phyloP scores from a whole-genome alignment of 92 coral and sea anemone genomes.

The Siderastrea siderea region DNA sequence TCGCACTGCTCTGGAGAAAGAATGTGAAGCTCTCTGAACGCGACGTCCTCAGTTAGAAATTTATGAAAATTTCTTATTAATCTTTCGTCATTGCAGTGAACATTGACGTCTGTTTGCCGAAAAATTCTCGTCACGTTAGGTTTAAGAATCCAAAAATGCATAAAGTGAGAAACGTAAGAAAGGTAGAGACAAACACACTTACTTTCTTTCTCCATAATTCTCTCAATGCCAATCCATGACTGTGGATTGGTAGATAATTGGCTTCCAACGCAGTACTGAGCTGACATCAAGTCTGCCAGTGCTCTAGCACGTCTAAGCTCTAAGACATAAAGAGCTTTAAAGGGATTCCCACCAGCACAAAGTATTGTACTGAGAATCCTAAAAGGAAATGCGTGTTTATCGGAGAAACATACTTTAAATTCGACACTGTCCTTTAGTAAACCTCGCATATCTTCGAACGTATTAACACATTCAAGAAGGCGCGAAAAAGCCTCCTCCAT shows the following conservation, averaged over 20 bases:
- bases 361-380: not conserved
- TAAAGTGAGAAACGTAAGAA: not conserved
- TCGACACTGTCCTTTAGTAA: not conserved
- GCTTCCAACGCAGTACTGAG: not conserved
- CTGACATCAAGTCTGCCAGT: conserved; percentile 5
- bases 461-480: not conserved
- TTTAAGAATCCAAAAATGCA: not conserved
- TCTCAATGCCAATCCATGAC: conserved; percentile 5
- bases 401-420: not conserved
- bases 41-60: not conserved
- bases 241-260: not conserved
- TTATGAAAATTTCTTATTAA: not conserved
- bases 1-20: not conserved
- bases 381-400: not conserved
- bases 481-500: not conserved
- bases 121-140: not conserved
- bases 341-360: not conserved
- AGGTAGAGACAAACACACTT: not conserved
- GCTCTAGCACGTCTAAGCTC: conserved; percentile 27
- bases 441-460: not conserved
- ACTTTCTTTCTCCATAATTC: not conserved
- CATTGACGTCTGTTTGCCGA: not conserved
- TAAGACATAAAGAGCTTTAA: not conserved
- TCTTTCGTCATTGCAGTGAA: not conserved
- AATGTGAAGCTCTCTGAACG: not conserved